A percentile compares a stretch with the other conserved stretches of the same genome.
phyloP scores from a whole-genome alignment of 2,888 invertebrate genomes.

The Scrobipalpa atriplicella region DNA sequence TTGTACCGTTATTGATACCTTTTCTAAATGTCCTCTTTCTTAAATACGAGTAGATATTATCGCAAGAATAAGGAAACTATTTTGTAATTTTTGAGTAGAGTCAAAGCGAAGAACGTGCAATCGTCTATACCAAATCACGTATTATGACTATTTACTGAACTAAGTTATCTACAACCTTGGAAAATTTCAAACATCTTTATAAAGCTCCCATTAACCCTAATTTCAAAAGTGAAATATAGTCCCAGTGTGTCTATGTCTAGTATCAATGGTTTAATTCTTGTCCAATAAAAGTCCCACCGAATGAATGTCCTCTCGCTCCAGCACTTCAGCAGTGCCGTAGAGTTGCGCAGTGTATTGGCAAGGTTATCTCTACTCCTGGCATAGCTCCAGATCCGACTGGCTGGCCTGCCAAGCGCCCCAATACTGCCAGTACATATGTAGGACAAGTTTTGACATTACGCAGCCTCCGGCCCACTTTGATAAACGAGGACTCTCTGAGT shows the following conservation, averaged over 20 bases:
- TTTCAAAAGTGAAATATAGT: neutral
- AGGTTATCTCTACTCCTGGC: slow-evolving; percentile 61
- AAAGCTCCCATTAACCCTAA: neutral
- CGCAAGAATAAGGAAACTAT: too few species aligned
- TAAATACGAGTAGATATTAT: too few species aligned
- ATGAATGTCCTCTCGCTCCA: neutral
- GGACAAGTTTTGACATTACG: slow-evolving; percentile 57
- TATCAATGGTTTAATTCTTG: slow-evolving; percentile 16
- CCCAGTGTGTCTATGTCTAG: neutral
- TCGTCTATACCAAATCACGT: too few species aligned
- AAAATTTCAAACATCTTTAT: neutral
- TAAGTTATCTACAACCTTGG: too few species aligned
- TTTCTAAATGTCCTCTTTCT: too few species aligned
- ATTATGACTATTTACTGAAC: too few species aligned
- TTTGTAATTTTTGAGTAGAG: too few species aligned
- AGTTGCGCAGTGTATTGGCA: slow-evolving; percentile 41
- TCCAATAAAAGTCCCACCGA: slow-evolving; percentile 15
- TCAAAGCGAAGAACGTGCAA: too few species aligned
- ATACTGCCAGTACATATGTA: slow-evolving; percentile 60
- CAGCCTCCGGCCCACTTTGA: slow-evolving; percentile 36
- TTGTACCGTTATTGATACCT: too few species aligned
- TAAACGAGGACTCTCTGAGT: slow-evolving; percentile 6
- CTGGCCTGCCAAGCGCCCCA: slow-evolving; percentile 53
- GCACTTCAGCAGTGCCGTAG: neutral
- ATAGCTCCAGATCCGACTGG: slow-evolving; percentile 52